These are phyloP conservation scores for Colistium nudipinnis DNA, from an alignment of 2,113 vertebrate genomes.

Conservation along the genomic window DNA sequence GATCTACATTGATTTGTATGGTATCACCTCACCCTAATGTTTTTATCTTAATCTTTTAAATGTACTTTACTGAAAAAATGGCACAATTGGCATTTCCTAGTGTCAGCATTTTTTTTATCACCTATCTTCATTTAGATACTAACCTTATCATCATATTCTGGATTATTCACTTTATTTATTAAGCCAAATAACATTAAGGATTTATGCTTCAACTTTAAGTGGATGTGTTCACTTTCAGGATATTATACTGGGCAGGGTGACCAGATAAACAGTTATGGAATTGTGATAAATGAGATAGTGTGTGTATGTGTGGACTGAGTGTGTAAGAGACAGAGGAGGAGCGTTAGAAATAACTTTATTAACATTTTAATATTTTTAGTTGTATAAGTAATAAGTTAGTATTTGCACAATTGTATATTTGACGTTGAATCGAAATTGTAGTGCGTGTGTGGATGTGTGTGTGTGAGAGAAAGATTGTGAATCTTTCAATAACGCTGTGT, in stretches of 20 bases:
- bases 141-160: conserved; percentile 28
- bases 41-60: conserved; percentile 19
- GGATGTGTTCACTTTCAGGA: conserved; percentile 30
- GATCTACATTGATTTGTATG: background rate
- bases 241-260: conserved; percentile 21
- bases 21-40: background rate
- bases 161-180: conserved; percentile 20
- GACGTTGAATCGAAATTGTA: background rate
- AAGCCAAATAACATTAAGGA: conserved; percentile 21
- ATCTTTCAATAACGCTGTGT: background rate
- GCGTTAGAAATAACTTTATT: too few relatives aligned
- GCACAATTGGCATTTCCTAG: conserved; percentile 5
- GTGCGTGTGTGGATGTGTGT: background rate
- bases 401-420: background rate
- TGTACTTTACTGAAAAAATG: conserved; percentile 1
- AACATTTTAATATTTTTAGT: too few relatives aligned
- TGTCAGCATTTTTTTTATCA: conserved; percentile 37
- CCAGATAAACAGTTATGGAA: conserved; percentile 44
- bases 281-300: conserved; percentile 36
- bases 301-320: background rate
- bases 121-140: conserved; percentile 24
- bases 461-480: background rate
- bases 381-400: too few relatives aligned
- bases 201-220: conserved; percentile 44
- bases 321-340: background rate